Evolutionary conservation across 2,797 vertebrate genomes (phyloP), one percentile per base, ranked within the genome.

Genomic region (Chaunax sp.): DNA sequence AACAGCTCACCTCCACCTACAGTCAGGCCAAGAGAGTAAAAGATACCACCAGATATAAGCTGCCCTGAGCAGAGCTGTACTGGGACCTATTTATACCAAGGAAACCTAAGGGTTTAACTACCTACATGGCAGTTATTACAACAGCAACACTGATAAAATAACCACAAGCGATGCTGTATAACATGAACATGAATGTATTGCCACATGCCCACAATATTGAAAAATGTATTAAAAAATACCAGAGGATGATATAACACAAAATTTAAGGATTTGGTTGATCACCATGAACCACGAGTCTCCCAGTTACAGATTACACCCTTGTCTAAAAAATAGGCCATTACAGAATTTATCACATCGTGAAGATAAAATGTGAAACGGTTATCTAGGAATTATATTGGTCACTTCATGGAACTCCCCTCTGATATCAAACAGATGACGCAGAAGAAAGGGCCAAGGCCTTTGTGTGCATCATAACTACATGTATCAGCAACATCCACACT

Each of bases 381-480:
- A 71, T 74, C 70, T 2, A 65, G 58, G 9, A 79, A 70, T 69
- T 59, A 83, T 70, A 59, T 61, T 33, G 68, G 63, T 44, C 69
- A 54, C 43, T 38, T 47, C 52, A 62, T 37, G 75, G 80, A 80
- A 84, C 84, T 72, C 60, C 65, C 49, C 40, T 53, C 49, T 49
- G 80, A 82, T 85, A 78, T 53, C 22, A n/a, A 57, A 51, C 35
- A 59, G 30, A 75, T 90, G 90, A 92, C 89, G 84, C 81, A 85
- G 59, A 50, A 84, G 69, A 90, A 78, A 82, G 49, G 20, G 16
- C 59, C 89, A 91, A 92, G 92, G 90, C 58, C 82, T 64, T 20
- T 12, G 28, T 41, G 73, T 69, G 77, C 80, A 89, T 89, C 86
- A 87, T 51, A n/a, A 69, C 22, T n/a, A 26, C 68, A 75, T 37